A percentile compares a stretch with the other conserved stretches of the same genome.
These are phyloP conservation scores for Oryzias javanicus DNA, from an alignment of 2,113 vertebrate genomes.

Conservation along the genomic window DNA sequence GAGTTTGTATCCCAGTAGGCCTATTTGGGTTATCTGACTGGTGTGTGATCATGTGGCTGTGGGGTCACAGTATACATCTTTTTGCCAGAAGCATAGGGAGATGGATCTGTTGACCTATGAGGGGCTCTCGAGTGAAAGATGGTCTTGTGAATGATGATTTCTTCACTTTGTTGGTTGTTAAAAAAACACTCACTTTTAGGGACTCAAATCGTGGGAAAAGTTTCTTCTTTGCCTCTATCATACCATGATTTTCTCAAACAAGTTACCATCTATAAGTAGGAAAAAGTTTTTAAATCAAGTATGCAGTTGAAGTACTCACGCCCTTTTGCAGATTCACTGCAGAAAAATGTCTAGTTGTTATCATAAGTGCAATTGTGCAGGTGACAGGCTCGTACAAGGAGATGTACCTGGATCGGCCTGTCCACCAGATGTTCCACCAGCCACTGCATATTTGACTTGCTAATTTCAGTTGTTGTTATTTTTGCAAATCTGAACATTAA, in stretches of 20 bases:
- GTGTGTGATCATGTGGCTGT: slow-evolving; percentile 14
- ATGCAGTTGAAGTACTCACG: slow-evolving; percentile 14
- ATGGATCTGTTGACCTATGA: slow-evolving; percentile 29
- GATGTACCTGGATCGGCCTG: slow-evolving; percentile 32
- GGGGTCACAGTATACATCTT: slow-evolving; percentile 7
- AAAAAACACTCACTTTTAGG: slow-evolving; percentile 21
- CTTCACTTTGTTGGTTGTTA: slow-evolving; percentile 41
- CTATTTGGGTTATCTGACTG: slow-evolving; percentile 18
- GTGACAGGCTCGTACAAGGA: slow-evolving; percentile 46
- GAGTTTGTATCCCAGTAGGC: slow-evolving; percentile 6
- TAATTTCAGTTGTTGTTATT: slow-evolving; percentile 42
- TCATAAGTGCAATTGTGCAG: slow-evolving; percentile 26
- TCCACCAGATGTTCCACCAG: slow-evolving; percentile 47
- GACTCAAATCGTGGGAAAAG: slow-evolving; percentile 48
- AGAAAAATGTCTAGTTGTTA: slow-evolving; percentile 53
- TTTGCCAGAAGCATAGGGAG: slow-evolving; percentile 1
- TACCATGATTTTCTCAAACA: slow-evolving; percentile 45
- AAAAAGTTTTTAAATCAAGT: slow-evolving; percentile 58
- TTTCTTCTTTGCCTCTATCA: slow-evolving; percentile 48
- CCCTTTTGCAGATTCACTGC: slow-evolving; percentile 25
- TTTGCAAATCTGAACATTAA: slow-evolving; percentile 20
- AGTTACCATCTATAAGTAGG: slow-evolving; percentile 50
- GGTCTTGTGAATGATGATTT: slow-evolving; percentile 27
- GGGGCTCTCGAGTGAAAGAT: slow-evolving; percentile 4
- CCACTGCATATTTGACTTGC: slow-evolving; percentile 47